Evolutionary conservation across 2,113 vertebrate species (phyloP), one percentile per base, ranked within the genome.

Genomic region (Ploceus nigricollis): DNA sequence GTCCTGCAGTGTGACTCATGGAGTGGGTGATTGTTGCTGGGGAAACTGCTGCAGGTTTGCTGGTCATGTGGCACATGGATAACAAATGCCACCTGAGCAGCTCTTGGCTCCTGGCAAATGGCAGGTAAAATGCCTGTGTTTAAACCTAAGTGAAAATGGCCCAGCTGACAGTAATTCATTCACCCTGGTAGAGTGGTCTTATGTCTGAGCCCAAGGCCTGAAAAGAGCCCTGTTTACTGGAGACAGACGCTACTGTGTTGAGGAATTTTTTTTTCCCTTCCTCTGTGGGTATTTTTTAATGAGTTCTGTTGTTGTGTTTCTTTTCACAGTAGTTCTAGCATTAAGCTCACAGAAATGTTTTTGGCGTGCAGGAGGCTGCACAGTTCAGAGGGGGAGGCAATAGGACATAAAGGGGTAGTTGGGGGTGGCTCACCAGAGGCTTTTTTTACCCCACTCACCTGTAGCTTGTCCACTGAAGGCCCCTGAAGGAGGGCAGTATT

Each of bases 351-450:
- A 75, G 82, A 51, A 63, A n/a, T 21, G 30, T 9, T 72, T 65
- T 15, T 56, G 63, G 27, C 0, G 0, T 40, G 63, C 37, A 33
- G 58, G 60, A 69, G 47, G 72, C 56, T 60, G 22, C 47, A 18
- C 30, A 17, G 39, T 10, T 50, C 37, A 16, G 20, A 33, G 45
- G 33, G 15, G 13, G n/a, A 47, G 48, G 44, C 45, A 33, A 5
- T 0, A 15, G 56, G 56, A 5, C 1, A 1, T 10, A 2, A 40
- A 42, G 2, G 0, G 1, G 35, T 2, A 17, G 21, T 50, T 31
- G 39, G 17, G 19, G n/a, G 6, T 22, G 53, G 28, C n/a, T 60
- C 21, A 1, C 1, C 42, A 37, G 33, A 5, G 22, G 64, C 4
- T 37, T 37, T 57, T 77, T 42, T 27, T 10, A 12, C 53, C 42